Conservation (phyloP, 2,113 vertebrate genomes). For the Rhineura floridana region DNA sequence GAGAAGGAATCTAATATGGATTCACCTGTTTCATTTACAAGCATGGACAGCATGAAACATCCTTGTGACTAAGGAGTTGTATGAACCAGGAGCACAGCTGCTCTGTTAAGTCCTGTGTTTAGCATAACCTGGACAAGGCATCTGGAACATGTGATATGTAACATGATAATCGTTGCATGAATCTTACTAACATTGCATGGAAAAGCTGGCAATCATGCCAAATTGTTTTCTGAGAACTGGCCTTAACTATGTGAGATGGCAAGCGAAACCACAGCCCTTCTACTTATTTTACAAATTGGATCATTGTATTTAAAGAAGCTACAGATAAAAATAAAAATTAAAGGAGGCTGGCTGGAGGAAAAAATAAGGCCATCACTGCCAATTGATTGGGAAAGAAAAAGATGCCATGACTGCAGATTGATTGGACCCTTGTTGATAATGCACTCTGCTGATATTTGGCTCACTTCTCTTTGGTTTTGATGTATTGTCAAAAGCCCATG, state of each 20-base stretch:
- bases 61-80: not conserved
- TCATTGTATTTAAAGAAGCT: conserved; percentile 43
- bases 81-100: not conserved
- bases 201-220: not conserved
- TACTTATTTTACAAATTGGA: conserved; percentile 53
- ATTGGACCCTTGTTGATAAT: conserved; percentile 71
- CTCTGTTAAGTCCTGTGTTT: not conserved
- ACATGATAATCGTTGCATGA: not conserved
- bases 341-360: conserved; percentile 22
- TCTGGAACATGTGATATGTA: not conserved
- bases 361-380: conserved; percentile 27
- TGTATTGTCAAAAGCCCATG: conserved; percentile 46
- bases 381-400: conserved; percentile 18
- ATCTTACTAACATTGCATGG: not conserved
- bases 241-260: conserved; percentile 32
- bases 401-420: conserved; percentile 41
- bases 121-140: not conserved
- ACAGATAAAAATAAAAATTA: conserved; percentile 42
- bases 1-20: not conserved
- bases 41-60: not conserved
- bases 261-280: conserved; percentile 26
- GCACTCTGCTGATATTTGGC: conserved; percentile 49
- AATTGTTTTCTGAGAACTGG: not conserved
- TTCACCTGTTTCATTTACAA: not conserved
- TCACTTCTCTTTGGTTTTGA: conserved; percentile 54